Percentiles rank a stretch among this genome's conserved stretches.
These are phyloP conservation scores for Bryconaethiops microstoma DNA, from an alignment of 2,797 vertebrate genomes.

Conservation along the genomic window DNA sequence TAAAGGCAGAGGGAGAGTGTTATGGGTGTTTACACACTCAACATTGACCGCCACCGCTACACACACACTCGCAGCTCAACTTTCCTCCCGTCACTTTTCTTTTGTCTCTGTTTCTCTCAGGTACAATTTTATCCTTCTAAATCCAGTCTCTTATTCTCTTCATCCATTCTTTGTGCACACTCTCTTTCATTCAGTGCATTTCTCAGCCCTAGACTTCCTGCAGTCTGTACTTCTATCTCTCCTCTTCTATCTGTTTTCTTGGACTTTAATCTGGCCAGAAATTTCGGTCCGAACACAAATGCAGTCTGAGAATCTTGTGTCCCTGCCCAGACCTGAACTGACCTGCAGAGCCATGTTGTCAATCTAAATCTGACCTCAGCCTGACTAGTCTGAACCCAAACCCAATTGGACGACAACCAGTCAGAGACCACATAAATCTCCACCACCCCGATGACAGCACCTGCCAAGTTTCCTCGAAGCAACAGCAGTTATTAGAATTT, in stretches of 20 bases:
- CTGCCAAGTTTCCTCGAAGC: neutral
- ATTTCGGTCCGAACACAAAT: neutral
- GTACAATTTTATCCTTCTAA: slow-evolving; percentile 49
- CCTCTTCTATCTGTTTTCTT: neutral
- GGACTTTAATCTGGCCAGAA: neutral
- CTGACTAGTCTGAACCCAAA: neutral
- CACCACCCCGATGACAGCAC: neutral
- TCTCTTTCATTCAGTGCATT: neutral
- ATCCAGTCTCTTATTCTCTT: slow-evolving; percentile 45
- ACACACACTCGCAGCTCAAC: slow-evolving; percentile 42
- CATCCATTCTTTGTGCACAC: slow-evolving; percentile 22
- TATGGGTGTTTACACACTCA: slow-evolving; percentile 41
- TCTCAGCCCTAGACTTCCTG: neutral
- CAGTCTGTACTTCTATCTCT: neutral
- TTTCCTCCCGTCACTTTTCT: slow-evolving; percentile 24
- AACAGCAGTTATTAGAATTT: neutral
- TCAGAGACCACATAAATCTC: neutral
- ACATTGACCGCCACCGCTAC: slow-evolving; percentile 24
- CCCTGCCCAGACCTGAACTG: neutral
- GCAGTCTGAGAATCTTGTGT: neutral
- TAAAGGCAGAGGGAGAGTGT: slow-evolving; percentile 20
- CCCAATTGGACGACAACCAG: no score
- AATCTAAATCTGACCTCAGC: neutral
- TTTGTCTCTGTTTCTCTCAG: slow-evolving; percentile 31
- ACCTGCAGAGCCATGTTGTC: neutral